phyloP scores from a whole-genome alignment of 2,113 vertebrate genomes.

The Amphiprion percula region DNA sequence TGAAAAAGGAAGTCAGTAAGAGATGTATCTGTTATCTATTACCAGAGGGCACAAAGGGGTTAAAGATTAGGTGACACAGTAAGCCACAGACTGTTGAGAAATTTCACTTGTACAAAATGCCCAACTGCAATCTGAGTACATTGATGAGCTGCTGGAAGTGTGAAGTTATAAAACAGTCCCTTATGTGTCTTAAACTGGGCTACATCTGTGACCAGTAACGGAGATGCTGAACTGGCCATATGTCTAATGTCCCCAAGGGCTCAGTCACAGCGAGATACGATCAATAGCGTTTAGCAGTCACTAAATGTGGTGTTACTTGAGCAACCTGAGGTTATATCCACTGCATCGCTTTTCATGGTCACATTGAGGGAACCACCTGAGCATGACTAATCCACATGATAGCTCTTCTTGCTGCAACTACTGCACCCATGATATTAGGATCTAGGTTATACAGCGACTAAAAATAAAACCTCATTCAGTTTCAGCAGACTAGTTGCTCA shows the following conservation, averaged over 20 bases:
- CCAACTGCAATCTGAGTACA: constrained; percentile 10
- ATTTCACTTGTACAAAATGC: constrained; percentile 34
- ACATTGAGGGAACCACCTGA: constrained; percentile 30
- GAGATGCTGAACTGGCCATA: constrained; percentile 51
- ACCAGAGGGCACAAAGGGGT: constrained; percentile 36
- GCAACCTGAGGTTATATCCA: constrained; percentile 35
- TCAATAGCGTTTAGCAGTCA: constrained; percentile 58
- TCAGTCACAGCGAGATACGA: constrained; percentile 39
- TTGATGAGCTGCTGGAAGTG: constrained; percentile 11
- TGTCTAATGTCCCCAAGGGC: constrained; percentile 60
- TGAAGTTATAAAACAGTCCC: constrained; percentile 40
- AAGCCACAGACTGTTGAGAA: constrained; percentile 45
- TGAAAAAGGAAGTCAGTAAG: constrained; percentile 45
- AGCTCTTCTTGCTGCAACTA: constrained; percentile 17
- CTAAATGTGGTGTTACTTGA: constrained; percentile 37
- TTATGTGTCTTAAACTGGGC: constrained; percentile 39
- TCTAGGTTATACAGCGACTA: constrained; percentile 49
- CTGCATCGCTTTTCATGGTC: constrained; percentile 22
- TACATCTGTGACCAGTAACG: constrained; percentile 50
- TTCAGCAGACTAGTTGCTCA: constrained; percentile 12
- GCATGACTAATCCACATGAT: constrained; percentile 47
- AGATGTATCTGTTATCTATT: constrained; percentile 41
- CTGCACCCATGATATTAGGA: constrained; percentile 37
- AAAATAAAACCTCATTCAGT: constrained; percentile 63
- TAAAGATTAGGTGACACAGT: constrained; percentile 45